A percentile compares a stretch with the other conserved stretches of the same genome.
These are phyloP conservation scores for Myrmophylax atrothorax DNA, from an alignment of 2,113 vertebrate species.

Conservation along the genomic window DNA sequence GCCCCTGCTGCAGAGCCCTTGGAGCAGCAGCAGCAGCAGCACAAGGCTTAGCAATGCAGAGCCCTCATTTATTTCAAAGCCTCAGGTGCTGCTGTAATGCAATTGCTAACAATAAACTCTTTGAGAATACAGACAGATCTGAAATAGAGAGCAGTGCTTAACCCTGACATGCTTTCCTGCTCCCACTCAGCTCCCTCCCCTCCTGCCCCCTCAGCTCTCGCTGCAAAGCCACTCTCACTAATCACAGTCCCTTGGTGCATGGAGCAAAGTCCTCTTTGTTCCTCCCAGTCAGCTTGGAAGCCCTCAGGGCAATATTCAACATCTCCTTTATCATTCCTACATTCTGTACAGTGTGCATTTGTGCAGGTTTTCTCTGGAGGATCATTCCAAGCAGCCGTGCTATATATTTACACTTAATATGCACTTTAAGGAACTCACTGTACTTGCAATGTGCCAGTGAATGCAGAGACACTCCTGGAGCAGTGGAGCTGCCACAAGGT, in stretches of 20 bases:
- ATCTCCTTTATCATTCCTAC: neutral
- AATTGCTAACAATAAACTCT: neutral
- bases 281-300: neutral
- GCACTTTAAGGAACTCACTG: neutral
- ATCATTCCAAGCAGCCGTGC: neutral
- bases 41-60: neutral
- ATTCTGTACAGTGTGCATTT: neutral
- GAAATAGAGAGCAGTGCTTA: neutral
- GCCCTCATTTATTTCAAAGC: neutral
- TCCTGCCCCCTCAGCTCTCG: neutral
- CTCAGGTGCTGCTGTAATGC: neutral
- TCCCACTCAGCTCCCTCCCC: neutral
- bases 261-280: neutral
- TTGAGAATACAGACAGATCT: neutral
- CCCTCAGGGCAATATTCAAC: neutral
- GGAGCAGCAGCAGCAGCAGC: neutral
- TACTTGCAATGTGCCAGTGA: fast-evolving
- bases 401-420: neutral
- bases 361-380: neutral
- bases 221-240: fast-evolving
- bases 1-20: neutral
- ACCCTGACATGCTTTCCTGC: neutral
- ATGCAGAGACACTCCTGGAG: neutral
- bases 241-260: fast-evolving
- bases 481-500: neutral